phyloP scores from a whole-genome alignment of 1,140 invertebrate species.

The Sycophaga agraensis region DNA sequence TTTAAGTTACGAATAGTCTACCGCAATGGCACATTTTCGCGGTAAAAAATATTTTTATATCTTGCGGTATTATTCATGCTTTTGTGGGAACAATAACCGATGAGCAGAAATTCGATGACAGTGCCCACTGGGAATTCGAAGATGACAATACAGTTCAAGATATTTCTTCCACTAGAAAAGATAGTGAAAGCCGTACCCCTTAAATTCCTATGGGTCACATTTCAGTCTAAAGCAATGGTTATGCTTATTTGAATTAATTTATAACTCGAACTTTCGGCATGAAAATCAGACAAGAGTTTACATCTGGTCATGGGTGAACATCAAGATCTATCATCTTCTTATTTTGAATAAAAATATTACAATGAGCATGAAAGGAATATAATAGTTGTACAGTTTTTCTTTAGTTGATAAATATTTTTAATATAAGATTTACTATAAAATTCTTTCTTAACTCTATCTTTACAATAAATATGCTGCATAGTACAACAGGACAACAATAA shows the following conservation, averaged over 20 bases:
- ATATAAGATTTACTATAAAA: constrained; percentile 35
- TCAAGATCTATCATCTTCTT: neutral
- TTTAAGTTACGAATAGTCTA: too few relatives aligned
- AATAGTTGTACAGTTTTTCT: constrained; percentile 12
- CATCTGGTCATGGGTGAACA: too few relatives aligned
- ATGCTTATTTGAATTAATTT: neutral
- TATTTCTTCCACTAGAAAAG: constrained; percentile 34
- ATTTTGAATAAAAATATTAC: neutral
- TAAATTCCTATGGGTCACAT: constrained; percentile 49
- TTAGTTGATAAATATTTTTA: constrained; percentile 15
- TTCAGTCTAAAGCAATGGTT: constrained; percentile 20
- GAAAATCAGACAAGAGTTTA: too few relatives aligned
- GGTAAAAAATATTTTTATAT: too few relatives aligned
- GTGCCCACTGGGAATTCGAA: constrained; percentile 53
- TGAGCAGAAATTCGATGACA: constrained; percentile 56
- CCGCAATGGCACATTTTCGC: too few relatives aligned
- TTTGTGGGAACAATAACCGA: too few relatives aligned
- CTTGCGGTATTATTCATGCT: too few relatives aligned
- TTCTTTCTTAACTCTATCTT: constrained; percentile 25
- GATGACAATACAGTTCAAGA: constrained; percentile 42
- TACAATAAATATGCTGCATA: constrained; percentile 32
- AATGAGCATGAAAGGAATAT: neutral
- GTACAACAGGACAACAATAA: neutral
- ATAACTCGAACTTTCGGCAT: neutral
- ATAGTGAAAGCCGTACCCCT: constrained; percentile 34